These are phyloP conservation scores for Homalodisca vitripennis DNA, from an alignment of 1,140 invertebrate genomes.

Conservation along the genomic window DNA sequence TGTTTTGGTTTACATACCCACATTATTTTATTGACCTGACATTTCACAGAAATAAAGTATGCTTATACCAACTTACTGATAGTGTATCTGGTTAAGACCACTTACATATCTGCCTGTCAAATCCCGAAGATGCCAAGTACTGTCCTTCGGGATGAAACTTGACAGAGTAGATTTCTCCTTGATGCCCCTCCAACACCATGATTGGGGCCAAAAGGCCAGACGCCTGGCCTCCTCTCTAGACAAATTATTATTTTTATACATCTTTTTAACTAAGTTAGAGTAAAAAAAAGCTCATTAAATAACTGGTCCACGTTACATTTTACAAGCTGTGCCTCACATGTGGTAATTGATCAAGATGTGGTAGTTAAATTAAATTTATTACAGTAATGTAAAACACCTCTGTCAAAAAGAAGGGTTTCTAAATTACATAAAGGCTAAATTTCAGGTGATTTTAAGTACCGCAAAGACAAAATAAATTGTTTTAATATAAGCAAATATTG, in stretches of 20 bases:
- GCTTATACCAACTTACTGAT: too few relatives aligned
- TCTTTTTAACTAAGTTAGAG: background rate
- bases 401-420: background rate
- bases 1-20: too few relatives aligned
- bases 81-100: too few relatives aligned
- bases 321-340: background rate
- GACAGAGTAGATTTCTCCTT: conserved; percentile 91
- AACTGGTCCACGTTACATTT: background rate
- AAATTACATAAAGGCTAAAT: background rate
- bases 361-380: too few relatives aligned
- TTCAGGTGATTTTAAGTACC: too few relatives aligned
- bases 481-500: too few relatives aligned
- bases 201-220: conserved; percentile 91
- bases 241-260: background rate
- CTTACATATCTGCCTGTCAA: conserved; percentile 95
- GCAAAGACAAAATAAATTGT: too few relatives aligned
- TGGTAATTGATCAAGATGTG: too few relatives aligned
- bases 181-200: conserved; percentile 95
- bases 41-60: too few relatives aligned
- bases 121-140: conserved; percentile 92
- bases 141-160: conserved; percentile 97
- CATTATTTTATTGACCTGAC: too few relatives aligned
- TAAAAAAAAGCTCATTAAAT: background rate
- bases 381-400: background rate
- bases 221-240: conserved; percentile 51